phyloP scores from a whole-genome alignment of 2,888 invertebrate species.

The Cheilosia pagana region DNA sequence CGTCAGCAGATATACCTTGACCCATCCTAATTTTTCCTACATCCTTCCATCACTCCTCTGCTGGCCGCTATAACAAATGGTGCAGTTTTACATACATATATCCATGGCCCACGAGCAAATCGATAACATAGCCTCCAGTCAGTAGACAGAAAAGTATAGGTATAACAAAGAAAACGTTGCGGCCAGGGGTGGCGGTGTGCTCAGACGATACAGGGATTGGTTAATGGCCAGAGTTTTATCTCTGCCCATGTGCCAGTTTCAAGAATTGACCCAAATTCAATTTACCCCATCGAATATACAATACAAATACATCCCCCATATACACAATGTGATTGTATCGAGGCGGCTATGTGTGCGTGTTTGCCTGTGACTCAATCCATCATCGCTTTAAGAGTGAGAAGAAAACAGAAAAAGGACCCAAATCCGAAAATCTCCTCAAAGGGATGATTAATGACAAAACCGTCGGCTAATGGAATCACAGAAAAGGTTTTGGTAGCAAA shows the following conservation, averaged over 20 bases:
- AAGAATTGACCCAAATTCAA: constrained; percentile 69
- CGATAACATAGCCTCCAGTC: constrained; percentile 36
- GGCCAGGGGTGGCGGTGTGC: constrained; percentile 9
- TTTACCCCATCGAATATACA: constrained; percentile 40
- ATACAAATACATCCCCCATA: not conserved
- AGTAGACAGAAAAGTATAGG: constrained; percentile 20
- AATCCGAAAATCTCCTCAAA: constrained; percentile 26
- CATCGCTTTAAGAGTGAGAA: constrained; percentile 37
- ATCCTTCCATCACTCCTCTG: not conserved
- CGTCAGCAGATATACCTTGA: constrained; percentile 44
- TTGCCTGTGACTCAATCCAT: constrained; percentile 44
- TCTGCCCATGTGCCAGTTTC: constrained; percentile 64
- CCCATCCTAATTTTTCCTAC: constrained; percentile 40
- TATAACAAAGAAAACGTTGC: constrained; percentile 32
- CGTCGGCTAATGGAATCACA: constrained; percentile 28
- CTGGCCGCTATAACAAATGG: constrained; percentile 7
- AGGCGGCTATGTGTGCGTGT: not conserved
- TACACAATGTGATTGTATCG: not conserved
- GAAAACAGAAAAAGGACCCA: constrained; percentile 14
- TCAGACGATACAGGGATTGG: constrained; percentile 20
- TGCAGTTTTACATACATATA: constrained; percentile 2
- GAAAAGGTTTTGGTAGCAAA: not conserved
- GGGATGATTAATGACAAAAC: constrained; percentile 48
- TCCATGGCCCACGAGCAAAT: constrained; percentile 32
- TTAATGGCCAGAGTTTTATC: constrained; percentile 31